Conservation (phyloP, 2,888 invertebrate genomes). For the Thumatha senex region DNA sequence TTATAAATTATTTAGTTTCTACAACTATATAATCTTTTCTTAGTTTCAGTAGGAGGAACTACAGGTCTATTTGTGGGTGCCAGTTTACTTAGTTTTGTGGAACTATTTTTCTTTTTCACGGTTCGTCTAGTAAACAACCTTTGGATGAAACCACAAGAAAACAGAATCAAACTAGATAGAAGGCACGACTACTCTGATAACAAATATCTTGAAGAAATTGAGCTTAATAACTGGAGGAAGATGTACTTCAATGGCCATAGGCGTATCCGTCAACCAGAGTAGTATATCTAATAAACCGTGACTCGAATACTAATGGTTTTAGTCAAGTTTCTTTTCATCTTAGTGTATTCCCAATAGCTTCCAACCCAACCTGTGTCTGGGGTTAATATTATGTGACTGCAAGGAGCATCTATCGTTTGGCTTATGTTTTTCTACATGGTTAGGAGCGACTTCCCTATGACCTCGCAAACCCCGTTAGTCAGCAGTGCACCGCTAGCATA, state of each 20-base stretch:
- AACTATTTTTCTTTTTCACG: slow-evolving; percentile 85
- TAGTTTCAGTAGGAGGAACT: slow-evolving; percentile 86
- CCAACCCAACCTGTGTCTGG: too few species aligned
- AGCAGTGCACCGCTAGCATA: too few species aligned
- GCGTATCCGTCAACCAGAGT: not conserved
- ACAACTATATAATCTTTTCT: slow-evolving; percentile 28
- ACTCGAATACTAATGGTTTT: too few species aligned
- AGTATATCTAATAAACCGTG: not conserved
- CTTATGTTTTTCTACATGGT: too few species aligned
- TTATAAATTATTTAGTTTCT: not conserved
- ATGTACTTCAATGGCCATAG: not conserved
- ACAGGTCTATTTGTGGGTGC: slow-evolving; percentile 86
- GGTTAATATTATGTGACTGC: too few species aligned
- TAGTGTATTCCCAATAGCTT: too few species aligned
- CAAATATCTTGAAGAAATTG: not conserved
- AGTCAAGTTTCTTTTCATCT: too few species aligned
- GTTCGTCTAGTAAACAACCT: slow-evolving; percentile 74
- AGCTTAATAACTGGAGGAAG: not conserved
- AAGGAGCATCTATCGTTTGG: too few species aligned
- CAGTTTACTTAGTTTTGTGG: slow-evolving; percentile 86
- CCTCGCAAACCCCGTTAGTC: too few species aligned
- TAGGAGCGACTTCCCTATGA: too few species aligned
- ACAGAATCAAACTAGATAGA: slow-evolving; percentile 10
- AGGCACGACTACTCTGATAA: not conserved
- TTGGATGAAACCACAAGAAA: slow-evolving; percentile 45